Base-by-base conservation (phyloP, 2,888 invertebrate species). In the Andrena minutula region DNA sequence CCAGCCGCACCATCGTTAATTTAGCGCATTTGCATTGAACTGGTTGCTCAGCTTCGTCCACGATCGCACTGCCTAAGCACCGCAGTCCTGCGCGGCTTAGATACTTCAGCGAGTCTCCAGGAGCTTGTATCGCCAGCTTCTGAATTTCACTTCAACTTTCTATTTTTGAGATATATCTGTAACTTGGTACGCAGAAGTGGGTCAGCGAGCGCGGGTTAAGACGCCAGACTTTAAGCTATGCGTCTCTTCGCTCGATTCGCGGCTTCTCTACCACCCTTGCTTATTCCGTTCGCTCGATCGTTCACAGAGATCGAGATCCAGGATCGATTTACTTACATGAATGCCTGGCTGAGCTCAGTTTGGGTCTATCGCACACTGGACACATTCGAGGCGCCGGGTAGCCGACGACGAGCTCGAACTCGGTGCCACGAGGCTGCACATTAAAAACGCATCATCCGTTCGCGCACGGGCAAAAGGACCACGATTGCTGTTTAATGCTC, bases 351-450 rank as follows among this genome's bases (percentile, higher is more conserved):
- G 91, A 92, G 92, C 92, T 93, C 93, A 89, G 86, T 91, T 89
- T 92, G 92, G 93, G 92, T 93, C 89, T 92, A 93, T 93, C 93
- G 92, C 92, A 93, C 91, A 92, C 91, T 93, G 92, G 92, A 87
- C 87, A 87, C 87, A 87, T 86, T 85, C 66, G 75, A 64, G 74
- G 69, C 79, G 75, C 49, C 73, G 76, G 79, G 73, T 82, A 68
- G 72, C 35, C 69, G 68, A 58, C 35, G 61, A 61, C 23, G 58
- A 41, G 41, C 69, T 64, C 71, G 78, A 83, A 69, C 73, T 65
- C 68, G 72, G 56, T 30, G 77, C 72, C 68, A 82, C 75, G 75
- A 60, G 70, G 82, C 77, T 26, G 64, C 66, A 8, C 65, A 47
- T 76, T 81, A 72, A 81, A 76, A 83, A 69, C 76, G 63, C 69